phyloP scores from a whole-genome alignment of 1,140 invertebrate genomes.

The Cylas formicarius region DNA sequence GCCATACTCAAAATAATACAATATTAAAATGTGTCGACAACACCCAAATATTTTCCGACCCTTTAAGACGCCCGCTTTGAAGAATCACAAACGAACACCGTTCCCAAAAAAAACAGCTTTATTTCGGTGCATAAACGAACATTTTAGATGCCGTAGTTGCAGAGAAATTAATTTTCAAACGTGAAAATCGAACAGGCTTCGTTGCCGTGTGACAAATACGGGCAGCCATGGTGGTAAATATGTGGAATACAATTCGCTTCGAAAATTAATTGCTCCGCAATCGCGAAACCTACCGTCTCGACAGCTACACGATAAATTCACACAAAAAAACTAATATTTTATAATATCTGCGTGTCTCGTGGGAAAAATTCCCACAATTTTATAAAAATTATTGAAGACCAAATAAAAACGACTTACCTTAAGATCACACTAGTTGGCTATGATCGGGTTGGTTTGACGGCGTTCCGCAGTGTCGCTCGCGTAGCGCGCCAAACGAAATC shows the following conservation, averaged over 20 bases:
- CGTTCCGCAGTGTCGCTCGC: constrained; percentile 26
- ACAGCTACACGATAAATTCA: constrained; percentile 21
- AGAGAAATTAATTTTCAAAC: constrained; percentile 35
- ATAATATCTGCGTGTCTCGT: constrained; percentile 18
- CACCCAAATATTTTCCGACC: constrained; percentile 36
- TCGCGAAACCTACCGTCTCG: constrained; percentile 11
- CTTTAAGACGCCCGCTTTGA: constrained; percentile 3
- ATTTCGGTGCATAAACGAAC: constrained; percentile 20
- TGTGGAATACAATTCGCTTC: constrained; percentile 20
- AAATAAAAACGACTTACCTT: constrained; percentile 33
- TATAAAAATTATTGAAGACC: constrained; percentile 30
- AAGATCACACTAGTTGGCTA: constrained; percentile 21
- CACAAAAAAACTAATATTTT: constrained; percentile 34
- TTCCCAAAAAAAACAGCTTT: constrained; percentile 25
- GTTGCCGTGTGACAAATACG: constrained; percentile 16
- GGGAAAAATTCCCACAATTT: constrained; percentile 25
- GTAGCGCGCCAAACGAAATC: constrained; percentile 28
- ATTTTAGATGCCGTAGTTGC: constrained; percentile 8
- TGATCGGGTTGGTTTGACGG: constrained; percentile 18
- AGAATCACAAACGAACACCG: constrained; percentile 15
- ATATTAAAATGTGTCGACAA: constrained; percentile 35
- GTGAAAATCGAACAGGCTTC: constrained; percentile 7
- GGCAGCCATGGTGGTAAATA: constrained; percentile 29
- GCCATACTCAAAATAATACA: constrained; percentile 38
- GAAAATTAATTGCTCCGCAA: constrained; percentile 25